Evolutionary conservation across 2,113 vertebrate species (phyloP).

Genomic region (Lampris incognitus): DNA sequence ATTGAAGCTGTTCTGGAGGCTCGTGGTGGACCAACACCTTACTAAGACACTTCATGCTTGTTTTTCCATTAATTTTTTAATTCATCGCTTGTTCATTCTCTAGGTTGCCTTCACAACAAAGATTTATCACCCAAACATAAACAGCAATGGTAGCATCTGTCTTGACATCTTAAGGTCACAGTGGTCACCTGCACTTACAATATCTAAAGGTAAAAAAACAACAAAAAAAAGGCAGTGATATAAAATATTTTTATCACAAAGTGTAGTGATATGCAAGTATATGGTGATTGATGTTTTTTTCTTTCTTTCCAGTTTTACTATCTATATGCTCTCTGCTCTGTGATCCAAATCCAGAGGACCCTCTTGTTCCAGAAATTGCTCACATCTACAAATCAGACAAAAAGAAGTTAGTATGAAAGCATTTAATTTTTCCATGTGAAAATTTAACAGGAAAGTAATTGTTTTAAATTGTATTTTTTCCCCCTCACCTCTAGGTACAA

Average conservation of each 20-base stretch:
- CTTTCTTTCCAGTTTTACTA: constrained; percentile 87
- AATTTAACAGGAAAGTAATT: not conserved
- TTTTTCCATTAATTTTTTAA: not conserved
- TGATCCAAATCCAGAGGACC: constrained; percentile 96
- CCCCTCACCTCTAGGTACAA: constrained; percentile 89
- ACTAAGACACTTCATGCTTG: no score
- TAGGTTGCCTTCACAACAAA: constrained; percentile 97
- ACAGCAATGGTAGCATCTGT: constrained; percentile 97
- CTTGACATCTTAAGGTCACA: constrained; percentile 96
- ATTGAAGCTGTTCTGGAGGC: no score
- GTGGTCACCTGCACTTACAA: constrained; percentile 96
- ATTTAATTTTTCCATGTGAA: not conserved
- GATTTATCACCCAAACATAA: constrained; percentile 98
- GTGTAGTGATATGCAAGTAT: not conserved
- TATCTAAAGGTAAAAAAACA: constrained; percentile 90
- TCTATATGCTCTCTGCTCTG: constrained; percentile 98
- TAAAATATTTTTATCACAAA: no score
- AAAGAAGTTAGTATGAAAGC: constrained; percentile 88
- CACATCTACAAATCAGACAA: constrained; percentile 96
- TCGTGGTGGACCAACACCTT: no score
- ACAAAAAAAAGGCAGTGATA: no score
- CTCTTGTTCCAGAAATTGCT: constrained; percentile 96
- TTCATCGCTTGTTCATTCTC: constrained; percentile 22
- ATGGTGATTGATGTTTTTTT: constrained; percentile 2
- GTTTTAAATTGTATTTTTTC: constrained; percentile 7